Evolutionary conservation across 2,888 invertebrate species (phyloP).

Genomic region (Lathronympha strigana): DNA sequence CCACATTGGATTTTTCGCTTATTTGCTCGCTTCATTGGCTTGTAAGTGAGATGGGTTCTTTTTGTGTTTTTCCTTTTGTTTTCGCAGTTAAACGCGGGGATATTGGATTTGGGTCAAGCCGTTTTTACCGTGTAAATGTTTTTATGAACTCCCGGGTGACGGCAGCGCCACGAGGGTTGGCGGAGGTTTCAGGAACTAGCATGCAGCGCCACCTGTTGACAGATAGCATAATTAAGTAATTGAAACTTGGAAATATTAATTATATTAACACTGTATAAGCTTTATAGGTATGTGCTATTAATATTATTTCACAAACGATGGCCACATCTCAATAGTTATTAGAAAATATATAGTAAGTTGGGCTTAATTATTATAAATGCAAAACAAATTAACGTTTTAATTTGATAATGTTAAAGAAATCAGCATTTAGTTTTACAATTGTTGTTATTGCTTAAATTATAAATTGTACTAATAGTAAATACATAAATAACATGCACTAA

Average conservation of each 20-base stretch:
- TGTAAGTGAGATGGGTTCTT: constrained; percentile 78
- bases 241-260: not conserved
- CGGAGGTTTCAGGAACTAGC: constrained; percentile 53
- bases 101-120: constrained; percentile 70
- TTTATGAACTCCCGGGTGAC: constrained; percentile 33
- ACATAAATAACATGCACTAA: too few species aligned
- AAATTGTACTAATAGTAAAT: too few species aligned
- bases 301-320: too few species aligned
- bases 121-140: constrained; percentile 52
- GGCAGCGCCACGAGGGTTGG: constrained; percentile 40
- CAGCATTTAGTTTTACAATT: too few species aligned
- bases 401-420: too few species aligned
- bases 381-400: too few species aligned
- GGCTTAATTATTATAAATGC: not conserved
- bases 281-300: too few species aligned
- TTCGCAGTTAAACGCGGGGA: constrained; percentile 46
- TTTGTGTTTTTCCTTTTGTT: constrained; percentile 43
- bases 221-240: constrained; percentile 12
- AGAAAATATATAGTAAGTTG: not conserved
- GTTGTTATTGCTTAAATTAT: too few species aligned
- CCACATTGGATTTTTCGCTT: constrained; percentile 81
- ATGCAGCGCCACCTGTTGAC: constrained; percentile 22
- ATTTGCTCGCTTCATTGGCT: constrained; percentile 83
- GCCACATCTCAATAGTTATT: too few species aligned
- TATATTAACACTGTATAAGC: too few species aligned